Evolutionary conservation across 2,888 invertebrate species (phyloP).

Genomic region (Priocnemis perturbator): DNA sequence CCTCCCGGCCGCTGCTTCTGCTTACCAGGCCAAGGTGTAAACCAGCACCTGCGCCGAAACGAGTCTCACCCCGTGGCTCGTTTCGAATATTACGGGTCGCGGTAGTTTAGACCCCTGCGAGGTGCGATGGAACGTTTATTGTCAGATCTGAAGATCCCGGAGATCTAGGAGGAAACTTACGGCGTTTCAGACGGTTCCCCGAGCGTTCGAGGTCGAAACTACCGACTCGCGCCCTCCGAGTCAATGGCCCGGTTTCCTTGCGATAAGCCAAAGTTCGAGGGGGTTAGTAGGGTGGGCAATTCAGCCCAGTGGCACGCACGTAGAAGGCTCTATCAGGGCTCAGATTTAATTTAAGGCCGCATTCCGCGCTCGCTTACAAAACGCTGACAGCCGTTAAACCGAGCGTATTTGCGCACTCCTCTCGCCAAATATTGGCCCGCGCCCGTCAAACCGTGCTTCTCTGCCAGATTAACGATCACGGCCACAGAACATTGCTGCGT

Average conservation of each 20-base stretch:
- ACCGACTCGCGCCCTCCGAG: constrained; percentile 1
- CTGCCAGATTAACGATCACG: too few relatives aligned
- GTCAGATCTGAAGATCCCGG: constrained; percentile 17
- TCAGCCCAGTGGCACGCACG: background rate
- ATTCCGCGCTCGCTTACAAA: background rate
- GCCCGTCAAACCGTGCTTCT: too few relatives aligned
- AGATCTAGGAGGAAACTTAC: constrained; percentile 25
- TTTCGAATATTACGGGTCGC: constrained; percentile 30
- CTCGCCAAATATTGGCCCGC: background rate
- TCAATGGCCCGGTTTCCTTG: constrained; percentile 1
- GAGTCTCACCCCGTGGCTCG: constrained; percentile 5
- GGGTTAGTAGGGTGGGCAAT: background rate
- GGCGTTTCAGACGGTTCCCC: constrained; percentile 15
- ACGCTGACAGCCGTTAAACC: constrained; percentile 1
- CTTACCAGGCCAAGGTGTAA: constrained; percentile 13
- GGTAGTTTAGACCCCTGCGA: constrained; percentile 14
- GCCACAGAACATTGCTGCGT: too few relatives aligned
- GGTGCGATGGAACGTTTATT: constrained; percentile 22
- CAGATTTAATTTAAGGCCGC: constrained; percentile 12
- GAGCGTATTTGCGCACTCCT: too few relatives aligned
- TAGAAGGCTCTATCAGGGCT: constrained; percentile 27
- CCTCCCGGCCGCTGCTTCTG: too few relatives aligned
- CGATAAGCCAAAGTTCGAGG: constrained; percentile 37
- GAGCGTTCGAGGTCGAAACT: constrained; percentile 2
- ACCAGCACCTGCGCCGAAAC: constrained; percentile 30